These are phyloP conservation scores for Gonioctena quinquepunctata DNA, from an alignment of 1,140 invertebrate genomes.

Conservation along the genomic window DNA sequence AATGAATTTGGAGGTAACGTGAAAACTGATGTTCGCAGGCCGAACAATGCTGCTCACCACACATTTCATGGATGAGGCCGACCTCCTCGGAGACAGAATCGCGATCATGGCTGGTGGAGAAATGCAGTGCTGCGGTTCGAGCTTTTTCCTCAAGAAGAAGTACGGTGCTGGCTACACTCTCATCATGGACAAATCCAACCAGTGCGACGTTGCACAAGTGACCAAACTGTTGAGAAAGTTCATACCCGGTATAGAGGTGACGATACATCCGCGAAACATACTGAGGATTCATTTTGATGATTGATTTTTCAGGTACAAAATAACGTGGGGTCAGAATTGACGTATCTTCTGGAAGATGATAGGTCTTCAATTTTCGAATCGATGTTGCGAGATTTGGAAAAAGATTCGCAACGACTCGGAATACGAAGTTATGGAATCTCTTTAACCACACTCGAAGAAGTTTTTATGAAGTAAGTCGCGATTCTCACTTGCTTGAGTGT, in stretches of 20 bases:
- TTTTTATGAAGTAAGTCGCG: conserved; percentile 79
- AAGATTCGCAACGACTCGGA: conserved; percentile 64
- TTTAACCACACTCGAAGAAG: conserved; percentile 87
- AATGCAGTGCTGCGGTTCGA: conserved; percentile 82
- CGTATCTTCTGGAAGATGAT: conserved; percentile 41
- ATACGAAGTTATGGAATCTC: conserved; percentile 71
- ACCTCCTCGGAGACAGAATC: conserved; percentile 90
- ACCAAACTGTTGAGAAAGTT: conserved; percentile 35
- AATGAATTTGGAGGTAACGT: no score
- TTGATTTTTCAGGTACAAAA: conserved; percentile 29
- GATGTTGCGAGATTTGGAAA: conserved; percentile 74
- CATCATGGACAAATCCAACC: conserved; percentile 58
- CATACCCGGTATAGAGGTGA: conserved; percentile 42
- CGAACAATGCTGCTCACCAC: conserved; percentile 90
- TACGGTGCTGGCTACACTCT: conserved; percentile 75
- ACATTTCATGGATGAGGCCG: conserved; percentile 98
- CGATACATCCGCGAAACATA: no score
- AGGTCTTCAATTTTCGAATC: conserved; percentile 60
- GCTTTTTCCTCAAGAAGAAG: conserved; percentile 85
- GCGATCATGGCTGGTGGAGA: conserved; percentile 85
- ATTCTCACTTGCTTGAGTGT: background rate
- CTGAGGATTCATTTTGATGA: no score
- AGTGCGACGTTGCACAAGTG: conserved; percentile 59
- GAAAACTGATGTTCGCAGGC: no score
- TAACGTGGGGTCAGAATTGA: conserved; percentile 43